phyloP scores from a whole-genome alignment of 2,888 invertebrate species.

The Brenthis daphne region DNA sequence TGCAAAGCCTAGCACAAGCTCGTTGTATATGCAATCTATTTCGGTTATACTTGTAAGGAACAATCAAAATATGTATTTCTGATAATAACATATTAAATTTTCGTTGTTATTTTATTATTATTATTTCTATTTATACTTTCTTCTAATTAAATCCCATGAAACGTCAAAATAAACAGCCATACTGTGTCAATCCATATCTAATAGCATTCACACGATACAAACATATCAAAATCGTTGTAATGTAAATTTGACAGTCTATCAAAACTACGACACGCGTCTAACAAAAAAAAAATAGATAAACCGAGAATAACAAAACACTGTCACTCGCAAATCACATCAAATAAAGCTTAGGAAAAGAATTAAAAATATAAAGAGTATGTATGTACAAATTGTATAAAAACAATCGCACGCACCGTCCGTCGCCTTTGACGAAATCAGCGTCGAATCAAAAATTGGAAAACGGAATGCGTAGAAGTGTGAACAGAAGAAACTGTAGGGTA shows the following conservation, averaged over 20 bases:
- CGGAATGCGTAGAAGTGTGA: conserved; percentile 66
- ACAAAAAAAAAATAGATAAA: conserved; percentile 58
- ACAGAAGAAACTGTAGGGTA: conserved; percentile 50
- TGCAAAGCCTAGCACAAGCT: too few relatives aligned
- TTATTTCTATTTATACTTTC: too few relatives aligned
- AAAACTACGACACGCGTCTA: conserved; percentile 71
- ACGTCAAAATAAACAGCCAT: not conserved
- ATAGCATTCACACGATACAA: conserved; percentile 60
- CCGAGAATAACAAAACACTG: conserved; percentile 65
- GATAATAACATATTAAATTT: too few relatives aligned
- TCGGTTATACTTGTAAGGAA: too few relatives aligned
- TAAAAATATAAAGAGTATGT: conserved; percentile 46
- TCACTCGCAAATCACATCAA: conserved; percentile 77
- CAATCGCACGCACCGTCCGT: conserved; percentile 75
- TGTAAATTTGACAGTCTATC: conserved; percentile 78
- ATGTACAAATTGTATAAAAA: conserved; percentile 76
- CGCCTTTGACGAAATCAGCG: conserved; percentile 77
- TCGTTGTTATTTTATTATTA: too few relatives aligned
- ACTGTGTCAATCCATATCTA: conserved; percentile 14
- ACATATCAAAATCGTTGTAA: conserved; percentile 58
- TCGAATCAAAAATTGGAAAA: conserved; percentile 75
- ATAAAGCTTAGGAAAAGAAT: conserved; percentile 63
- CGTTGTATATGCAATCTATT: too few relatives aligned
- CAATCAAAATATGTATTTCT: too few relatives aligned
- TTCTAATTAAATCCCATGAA: not conserved